Evolutionary conservation across 2,113 vertebrate species (phyloP).

Genomic region (Phaethon lepturus): DNA sequence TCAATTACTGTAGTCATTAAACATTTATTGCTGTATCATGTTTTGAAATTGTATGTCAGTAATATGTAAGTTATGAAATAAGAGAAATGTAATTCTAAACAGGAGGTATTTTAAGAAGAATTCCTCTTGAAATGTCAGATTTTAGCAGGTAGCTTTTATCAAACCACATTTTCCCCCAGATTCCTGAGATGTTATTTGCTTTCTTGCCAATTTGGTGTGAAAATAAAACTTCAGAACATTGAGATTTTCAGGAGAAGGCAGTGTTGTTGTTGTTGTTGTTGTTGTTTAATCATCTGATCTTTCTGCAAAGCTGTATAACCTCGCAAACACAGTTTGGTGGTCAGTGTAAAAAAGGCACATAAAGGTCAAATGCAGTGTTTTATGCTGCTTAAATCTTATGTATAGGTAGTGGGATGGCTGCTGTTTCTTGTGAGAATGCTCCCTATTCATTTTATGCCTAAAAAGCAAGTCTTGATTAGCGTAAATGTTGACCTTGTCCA

Average conservation of each 20-base stretch:
- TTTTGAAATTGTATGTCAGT: not conserved
- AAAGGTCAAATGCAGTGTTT: not conserved
- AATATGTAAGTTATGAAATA: not conserved
- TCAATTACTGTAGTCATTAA: not conserved
- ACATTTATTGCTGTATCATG: not conserved
- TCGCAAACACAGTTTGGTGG: not conserved
- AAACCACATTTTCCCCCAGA: not conserved
- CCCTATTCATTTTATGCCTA: not conserved
- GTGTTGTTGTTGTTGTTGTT: accelerated
- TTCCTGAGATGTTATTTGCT: not conserved
- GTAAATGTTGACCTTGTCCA: accelerated
- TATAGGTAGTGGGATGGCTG: not conserved
- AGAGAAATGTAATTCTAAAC: not conserved
- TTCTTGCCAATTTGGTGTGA: not conserved
- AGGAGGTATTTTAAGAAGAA: not conserved
- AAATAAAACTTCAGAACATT: not conserved
- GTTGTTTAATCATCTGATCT: not conserved
- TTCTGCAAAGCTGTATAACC: not conserved
- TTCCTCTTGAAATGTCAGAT: not conserved
- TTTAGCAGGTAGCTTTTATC: not conserved
- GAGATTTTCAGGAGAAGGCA: not conserved
- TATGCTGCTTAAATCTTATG: accelerated
- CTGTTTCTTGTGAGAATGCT: not conserved
- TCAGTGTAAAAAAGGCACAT: not conserved
- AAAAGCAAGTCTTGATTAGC: not conserved